Evolutionary conservation across 1,140 invertebrate genomes (phyloP).

Genomic region (Stenopsyche tienmushanensis): DNA sequence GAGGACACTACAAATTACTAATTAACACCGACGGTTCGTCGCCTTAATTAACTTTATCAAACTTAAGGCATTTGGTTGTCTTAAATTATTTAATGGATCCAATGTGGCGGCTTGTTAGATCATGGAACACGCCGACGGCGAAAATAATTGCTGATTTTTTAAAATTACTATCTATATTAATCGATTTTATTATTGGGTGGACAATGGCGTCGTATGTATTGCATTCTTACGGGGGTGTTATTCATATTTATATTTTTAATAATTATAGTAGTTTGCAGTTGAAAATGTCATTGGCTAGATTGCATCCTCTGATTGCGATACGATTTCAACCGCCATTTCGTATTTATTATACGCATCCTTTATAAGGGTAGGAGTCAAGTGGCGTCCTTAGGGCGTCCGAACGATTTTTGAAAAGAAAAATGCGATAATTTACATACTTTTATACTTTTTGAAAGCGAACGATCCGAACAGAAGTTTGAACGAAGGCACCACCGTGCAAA

Average conservation of each 20-base stretch:
- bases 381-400: too few species aligned
- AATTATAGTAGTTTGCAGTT: neutral
- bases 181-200: neutral
- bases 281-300: neutral
- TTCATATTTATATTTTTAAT: neutral
- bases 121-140: neutral
- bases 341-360: too few species aligned
- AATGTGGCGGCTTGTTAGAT: neutral
- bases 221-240: neutral
- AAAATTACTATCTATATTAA: too few species aligned
- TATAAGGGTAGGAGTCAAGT: too few species aligned
- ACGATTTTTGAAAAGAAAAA: neutral
- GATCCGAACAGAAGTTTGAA: slow-evolving; percentile 6
- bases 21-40: slow-evolving; percentile 18
- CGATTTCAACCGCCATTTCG: neutral
- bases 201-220: neutral
- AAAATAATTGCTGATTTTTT: too few species aligned
- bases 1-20: slow-evolving; percentile 33
- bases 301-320: neutral
- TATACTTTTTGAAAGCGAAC: neutral
- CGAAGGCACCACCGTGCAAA: slow-evolving; percentile 3
- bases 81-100: neutral
- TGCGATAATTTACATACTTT: neutral
- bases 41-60: slow-evolving; percentile 19
- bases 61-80: slow-evolving; percentile 8